Base-by-base conservation (phyloP, 1,140 invertebrate genomes). In the Anastrepha ludens region DNA sequence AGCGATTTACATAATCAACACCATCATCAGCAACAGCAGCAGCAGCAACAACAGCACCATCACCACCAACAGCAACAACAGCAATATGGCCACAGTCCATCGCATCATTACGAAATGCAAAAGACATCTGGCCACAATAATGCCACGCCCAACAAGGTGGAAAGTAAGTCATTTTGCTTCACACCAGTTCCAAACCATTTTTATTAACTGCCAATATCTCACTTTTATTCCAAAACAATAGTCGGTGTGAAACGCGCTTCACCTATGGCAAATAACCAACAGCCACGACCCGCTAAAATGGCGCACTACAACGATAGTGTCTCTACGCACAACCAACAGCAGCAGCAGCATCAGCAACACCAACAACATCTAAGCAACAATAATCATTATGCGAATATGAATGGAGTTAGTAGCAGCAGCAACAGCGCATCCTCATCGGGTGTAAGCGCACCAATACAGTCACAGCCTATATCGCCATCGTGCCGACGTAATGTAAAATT, bases 221-320 rank as follows among this genome's bases (percentile, higher is more conserved):
- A 9, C 29, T 78, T 64, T 15, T 58, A 3, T 7, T 50, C 3
- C 17, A 81, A 58, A 20, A 60, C 70, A 87, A 6, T 47, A 93
- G 92, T 91, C 85, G 92, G 92, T 15, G 85, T 93, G 8, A 93
- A 93, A 86, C 90, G 92, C 13, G 92, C 91, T 6, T 93, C 92
- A 0, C 92, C 92, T 8, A 78, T 93, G 64, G 89, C 90, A 39
- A 87, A 81, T 55, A 62, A 90, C 59, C 92, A 93, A 78, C 92
- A 93, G 64, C 88, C 90, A 17, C 91, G 92, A 20, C 91, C 91
- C 58, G 88, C 92, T 4, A 93, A 93, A 87, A 85, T 93, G 65
- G 86, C 90, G 1, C 92, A 93, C 87, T 93, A 92, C 81, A 86
- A 88, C 6, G 70, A 78, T n/a, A 81, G 55, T 20, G n/a, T 41